These are phyloP conservation scores for Enteromius anoplus DNA, from an alignment of 2,797 vertebrate genomes.

Conservation along the genomic window DNA sequence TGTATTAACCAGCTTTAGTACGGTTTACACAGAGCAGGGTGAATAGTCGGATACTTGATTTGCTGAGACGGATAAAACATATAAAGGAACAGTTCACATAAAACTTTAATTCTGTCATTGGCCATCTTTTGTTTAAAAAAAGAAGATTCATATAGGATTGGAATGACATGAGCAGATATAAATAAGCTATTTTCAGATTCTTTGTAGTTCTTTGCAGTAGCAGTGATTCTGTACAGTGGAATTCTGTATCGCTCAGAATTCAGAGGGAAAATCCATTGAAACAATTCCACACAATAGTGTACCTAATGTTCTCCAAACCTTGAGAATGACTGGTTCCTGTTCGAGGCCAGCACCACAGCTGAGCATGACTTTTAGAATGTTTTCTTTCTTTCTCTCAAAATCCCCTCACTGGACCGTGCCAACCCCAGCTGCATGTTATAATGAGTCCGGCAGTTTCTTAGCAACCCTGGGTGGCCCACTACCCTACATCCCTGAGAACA, in stretches of 20 bases:
- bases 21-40: constrained; percentile 15
- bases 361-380: constrained; percentile 41
- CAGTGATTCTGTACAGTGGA: neutral
- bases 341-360: constrained; percentile 41
- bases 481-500: constrained; percentile 69
- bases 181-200: neutral
- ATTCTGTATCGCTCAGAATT: neutral
- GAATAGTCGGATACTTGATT: neutral
- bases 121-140: neutral
- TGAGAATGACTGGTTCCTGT: constrained; percentile 12
- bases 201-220: neutral
- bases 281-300: neutral
- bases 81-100: neutral
- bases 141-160: neutral
- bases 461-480: constrained; percentile 77
- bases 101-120: neutral
- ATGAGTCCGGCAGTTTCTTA: constrained; percentile 66
- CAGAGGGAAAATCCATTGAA: neutral
- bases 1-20: constrained; percentile 6
- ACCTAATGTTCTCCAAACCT: constrained; percentile 28
- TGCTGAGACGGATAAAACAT: neutral
- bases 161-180: neutral
- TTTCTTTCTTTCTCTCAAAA: constrained; percentile 52
- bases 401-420: constrained; percentile 41
- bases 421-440: constrained; percentile 71